Percentiles rank a stretch among this genome's conserved stretches.
These are phyloP conservation scores for Austrofundulus limnaeus DNA, from an alignment of 2,113 vertebrate species.

Conservation along the genomic window DNA sequence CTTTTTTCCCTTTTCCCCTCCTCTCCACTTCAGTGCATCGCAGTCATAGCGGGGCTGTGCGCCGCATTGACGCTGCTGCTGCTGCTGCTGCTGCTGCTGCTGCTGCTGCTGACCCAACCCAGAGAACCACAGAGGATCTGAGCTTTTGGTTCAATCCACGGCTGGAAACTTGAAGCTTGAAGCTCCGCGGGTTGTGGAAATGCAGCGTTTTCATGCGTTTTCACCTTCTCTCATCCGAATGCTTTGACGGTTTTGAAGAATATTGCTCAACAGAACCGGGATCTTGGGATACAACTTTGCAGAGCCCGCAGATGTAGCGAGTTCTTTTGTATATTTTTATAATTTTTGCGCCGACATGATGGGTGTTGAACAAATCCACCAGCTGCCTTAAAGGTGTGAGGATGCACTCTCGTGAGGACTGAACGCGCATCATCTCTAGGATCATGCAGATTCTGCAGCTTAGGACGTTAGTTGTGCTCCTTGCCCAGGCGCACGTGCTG, in stretches of 20 bases:
- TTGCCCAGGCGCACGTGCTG: constrained; percentile 55
- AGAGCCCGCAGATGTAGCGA: constrained; percentile 14
- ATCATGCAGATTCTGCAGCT: constrained; percentile 75
- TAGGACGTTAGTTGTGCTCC: constrained; percentile 64
- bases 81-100: constrained; percentile 5
- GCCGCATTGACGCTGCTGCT: constrained; percentile 68
- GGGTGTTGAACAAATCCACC: constrained; percentile 57
- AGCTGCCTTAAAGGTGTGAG: constrained; percentile 32
- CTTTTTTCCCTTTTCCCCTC: constrained; percentile 19
- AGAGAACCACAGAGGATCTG: constrained; percentile 32
- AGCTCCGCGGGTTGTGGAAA: constrained; percentile 11
- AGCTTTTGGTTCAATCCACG: not conserved
- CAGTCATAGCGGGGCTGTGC: constrained; percentile 51
- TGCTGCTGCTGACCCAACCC: constrained; percentile 50
- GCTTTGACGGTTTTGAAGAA: constrained; percentile 2
- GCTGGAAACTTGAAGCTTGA: constrained; percentile 24
- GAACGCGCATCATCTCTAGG: constrained; percentile 39
- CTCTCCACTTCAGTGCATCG: constrained; percentile 47
- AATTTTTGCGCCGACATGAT: constrained; percentile 50
- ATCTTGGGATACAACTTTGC: constrained; percentile 57
- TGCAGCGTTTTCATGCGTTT: constrained; percentile 32
- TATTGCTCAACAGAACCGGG: constrained; percentile 15
- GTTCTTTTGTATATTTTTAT: too few species aligned
- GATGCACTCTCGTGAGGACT: constrained; percentile 59
- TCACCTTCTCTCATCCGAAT: constrained; percentile 9